phyloP scores from a whole-genome alignment of 2,888 invertebrate genomes.

The Schizaphis graminum region DNA sequence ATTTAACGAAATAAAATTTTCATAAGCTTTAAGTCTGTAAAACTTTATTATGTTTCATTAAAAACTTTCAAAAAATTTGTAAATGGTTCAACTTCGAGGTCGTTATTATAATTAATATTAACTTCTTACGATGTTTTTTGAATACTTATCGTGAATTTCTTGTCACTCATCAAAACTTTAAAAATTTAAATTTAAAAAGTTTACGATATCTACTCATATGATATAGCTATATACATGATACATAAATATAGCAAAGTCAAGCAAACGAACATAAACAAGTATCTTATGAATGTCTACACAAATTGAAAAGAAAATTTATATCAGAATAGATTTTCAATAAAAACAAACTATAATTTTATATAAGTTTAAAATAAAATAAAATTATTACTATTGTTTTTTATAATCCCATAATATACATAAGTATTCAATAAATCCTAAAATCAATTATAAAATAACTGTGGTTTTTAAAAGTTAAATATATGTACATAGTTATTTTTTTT shows the following conservation, averaged over 20 bases:
- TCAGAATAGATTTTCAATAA: background rate
- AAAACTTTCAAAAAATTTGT: background rate
- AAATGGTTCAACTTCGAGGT: background rate
- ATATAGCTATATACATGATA: background rate
- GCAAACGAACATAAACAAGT: background rate
- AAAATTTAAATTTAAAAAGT: background rate
- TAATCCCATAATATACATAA: background rate
- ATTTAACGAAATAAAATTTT: conserved; percentile 4
- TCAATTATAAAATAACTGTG: background rate
- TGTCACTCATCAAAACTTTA: background rate
- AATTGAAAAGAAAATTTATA: background rate
- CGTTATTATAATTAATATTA: background rate
- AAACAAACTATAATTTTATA: background rate
- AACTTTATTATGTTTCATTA: background rate
- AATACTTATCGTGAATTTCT: background rate
- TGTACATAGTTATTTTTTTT: background rate
- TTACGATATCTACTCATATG: background rate
- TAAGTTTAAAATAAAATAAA: background rate
- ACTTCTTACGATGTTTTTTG: background rate
- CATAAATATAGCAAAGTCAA: background rate
- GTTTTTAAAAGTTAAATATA: background rate
- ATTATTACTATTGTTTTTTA: background rate
- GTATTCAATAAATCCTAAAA: background rate
- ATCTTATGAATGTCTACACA: background rate
- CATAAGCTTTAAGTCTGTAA: background rate